These are phyloP conservation scores for Aphis craccivora DNA, from an alignment of 1,140 invertebrate genomes.

Conservation along the genomic window DNA sequence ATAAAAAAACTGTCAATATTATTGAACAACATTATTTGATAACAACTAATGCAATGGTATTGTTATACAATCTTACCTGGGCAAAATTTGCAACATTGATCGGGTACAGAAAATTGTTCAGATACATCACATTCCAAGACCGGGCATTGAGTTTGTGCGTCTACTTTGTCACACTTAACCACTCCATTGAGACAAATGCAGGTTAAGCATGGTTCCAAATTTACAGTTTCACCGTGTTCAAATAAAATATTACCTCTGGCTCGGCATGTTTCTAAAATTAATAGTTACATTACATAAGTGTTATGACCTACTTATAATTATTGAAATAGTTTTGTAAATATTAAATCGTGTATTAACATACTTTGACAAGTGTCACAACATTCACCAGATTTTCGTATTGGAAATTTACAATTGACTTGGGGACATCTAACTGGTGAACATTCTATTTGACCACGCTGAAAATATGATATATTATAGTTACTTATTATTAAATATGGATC, in stretches of 20 bases:
- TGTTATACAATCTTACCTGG: slow-evolving; percentile 70
- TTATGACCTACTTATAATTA: background rate
- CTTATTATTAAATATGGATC: background rate
- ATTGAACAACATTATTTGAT: background rate
- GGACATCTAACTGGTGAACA: slow-evolving; percentile 82
- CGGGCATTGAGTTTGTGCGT: slow-evolving; percentile 80
- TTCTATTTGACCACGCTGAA: slow-evolving; percentile 79
- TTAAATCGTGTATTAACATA: slow-evolving; percentile 68
- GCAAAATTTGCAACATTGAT: slow-evolving; percentile 91
- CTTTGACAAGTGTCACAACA: slow-evolving; percentile 87
- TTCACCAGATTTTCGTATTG: slow-evolving; percentile 76
- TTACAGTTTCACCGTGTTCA: slow-evolving; percentile 82
- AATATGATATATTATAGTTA: background rate
- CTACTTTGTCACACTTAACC: slow-evolving; percentile 78
- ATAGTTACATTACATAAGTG: slow-evolving; percentile 50
- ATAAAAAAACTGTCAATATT: background rate
- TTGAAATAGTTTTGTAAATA: background rate
- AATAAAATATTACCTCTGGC: slow-evolving; percentile 75
- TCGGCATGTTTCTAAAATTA: slow-evolving; percentile 77
- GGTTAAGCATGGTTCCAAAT: slow-evolving; percentile 75
- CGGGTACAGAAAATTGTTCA: slow-evolving; percentile 80
- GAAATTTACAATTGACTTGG: slow-evolving; percentile 78
- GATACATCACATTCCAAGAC: slow-evolving; percentile 78
- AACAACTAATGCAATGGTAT: background rate
- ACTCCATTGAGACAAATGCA: slow-evolving; percentile 81